Evolutionary conservation across 1,140 invertebrate genomes (phyloP).

Genomic region (Coboldia fuscipes): DNA sequence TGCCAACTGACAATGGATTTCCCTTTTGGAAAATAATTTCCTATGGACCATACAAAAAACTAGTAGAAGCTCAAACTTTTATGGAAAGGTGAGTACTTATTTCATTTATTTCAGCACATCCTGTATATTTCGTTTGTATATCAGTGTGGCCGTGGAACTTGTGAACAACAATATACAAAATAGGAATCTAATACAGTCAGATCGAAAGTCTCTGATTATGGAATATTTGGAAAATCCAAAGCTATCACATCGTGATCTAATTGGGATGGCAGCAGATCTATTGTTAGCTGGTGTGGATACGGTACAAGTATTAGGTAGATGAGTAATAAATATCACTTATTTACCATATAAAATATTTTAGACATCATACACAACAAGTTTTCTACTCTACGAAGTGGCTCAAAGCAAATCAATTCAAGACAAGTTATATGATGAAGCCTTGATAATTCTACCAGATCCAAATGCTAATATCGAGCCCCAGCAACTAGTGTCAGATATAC

Average conservation of each 20-base stretch:
- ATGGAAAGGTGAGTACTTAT: conserved; percentile 46
- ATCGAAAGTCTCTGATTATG: conserved; percentile 29
- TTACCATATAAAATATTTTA: conserved; percentile 15
- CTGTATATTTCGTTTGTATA: background rate
- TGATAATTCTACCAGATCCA: conserved; percentile 25
- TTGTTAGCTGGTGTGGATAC: conserved; percentile 74
- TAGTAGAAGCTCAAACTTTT: conserved; percentile 41
- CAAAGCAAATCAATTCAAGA: conserved; percentile 50
- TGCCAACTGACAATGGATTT: conserved; percentile 54
- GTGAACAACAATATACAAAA: conserved; percentile 30
- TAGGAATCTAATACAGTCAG: conserved; percentile 10
- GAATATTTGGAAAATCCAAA: conserved; percentile 40
- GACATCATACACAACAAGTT: conserved; percentile 62
- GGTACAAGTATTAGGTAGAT: conserved; percentile 22
- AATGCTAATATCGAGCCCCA: conserved; percentile 29
- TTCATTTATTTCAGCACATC: background rate
- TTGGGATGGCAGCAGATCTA: conserved; percentile 63
- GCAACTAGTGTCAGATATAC: conserved; percentile 32
- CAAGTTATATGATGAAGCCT: conserved; percentile 42
- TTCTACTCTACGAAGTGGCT: conserved; percentile 61
- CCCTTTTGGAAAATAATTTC: conserved; percentile 47
- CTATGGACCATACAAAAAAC: conserved; percentile 48
- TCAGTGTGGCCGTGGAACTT: conserved; percentile 43
- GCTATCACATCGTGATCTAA: conserved; percentile 52
- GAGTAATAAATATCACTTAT: background rate